phyloP scores from a whole-genome alignment of 2,888 invertebrate genomes.

The Sphaerophoria rueppellii region DNA sequence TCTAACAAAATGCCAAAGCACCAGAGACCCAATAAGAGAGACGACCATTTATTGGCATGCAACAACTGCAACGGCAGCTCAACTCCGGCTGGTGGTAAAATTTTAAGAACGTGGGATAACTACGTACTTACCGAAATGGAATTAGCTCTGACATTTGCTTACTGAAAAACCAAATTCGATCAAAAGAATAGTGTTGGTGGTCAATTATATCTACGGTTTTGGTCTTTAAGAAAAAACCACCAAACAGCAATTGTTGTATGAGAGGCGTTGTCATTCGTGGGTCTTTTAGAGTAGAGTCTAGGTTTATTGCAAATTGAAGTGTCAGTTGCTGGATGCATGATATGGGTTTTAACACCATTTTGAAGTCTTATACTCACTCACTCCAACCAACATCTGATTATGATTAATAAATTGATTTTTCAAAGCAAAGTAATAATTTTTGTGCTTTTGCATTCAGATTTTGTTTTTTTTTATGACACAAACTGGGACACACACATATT shows the following conservation, averaged over 20 bases:
- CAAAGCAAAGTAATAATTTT: slow-evolving; percentile 47
- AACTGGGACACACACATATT: slow-evolving; percentile 31
- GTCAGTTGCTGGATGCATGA: slow-evolving; percentile 65
- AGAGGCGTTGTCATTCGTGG: slow-evolving; percentile 66
- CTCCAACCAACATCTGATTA: slow-evolving; percentile 59
- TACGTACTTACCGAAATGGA: slow-evolving; percentile 71
- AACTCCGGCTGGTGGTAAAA: slow-evolving; percentile 39
- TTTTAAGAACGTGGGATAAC: slow-evolving; percentile 65
- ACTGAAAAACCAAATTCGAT: slow-evolving; percentile 30
- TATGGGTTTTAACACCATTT: slow-evolving; percentile 67
- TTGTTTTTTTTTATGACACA: slow-evolving; percentile 40
- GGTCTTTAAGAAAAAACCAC: slow-evolving; percentile 8
- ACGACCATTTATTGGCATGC: slow-evolving; percentile 37
- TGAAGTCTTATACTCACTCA: background rate
- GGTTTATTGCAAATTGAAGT: slow-evolving; percentile 71
- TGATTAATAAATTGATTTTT: slow-evolving; percentile 72
- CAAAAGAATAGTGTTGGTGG: slow-evolving; percentile 46
- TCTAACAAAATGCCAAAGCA: slow-evolving; percentile 57
- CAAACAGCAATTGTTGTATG: slow-evolving; percentile 50
- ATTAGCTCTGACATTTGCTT: slow-evolving; percentile 71
- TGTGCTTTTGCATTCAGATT: slow-evolving; percentile 66
- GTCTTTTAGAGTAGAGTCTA: slow-evolving; percentile 21
- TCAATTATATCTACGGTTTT: slow-evolving; percentile 55
- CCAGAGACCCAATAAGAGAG: slow-evolving; percentile 34
- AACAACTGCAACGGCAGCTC: slow-evolving; percentile 15